Base-by-base conservation (phyloP, 2,113 vertebrate species). In the Hippocampus comes region DNA sequence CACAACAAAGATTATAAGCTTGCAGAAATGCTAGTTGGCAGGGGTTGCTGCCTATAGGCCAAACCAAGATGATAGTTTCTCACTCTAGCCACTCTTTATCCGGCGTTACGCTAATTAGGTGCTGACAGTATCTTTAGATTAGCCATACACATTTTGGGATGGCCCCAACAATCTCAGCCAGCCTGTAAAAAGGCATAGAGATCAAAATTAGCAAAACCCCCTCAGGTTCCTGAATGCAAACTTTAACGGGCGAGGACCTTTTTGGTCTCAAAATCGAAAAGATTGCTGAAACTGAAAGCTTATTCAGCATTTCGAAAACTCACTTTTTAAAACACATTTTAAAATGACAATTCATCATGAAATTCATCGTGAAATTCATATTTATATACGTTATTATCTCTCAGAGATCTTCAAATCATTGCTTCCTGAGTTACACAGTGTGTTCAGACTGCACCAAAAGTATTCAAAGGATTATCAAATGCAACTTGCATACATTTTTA, bases 391-490 rank as follows among this genome's bases (percentile, higher is more conserved):
- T 17, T 25, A 59, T 59, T 15, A 59, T 57, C 23, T 14, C 23
- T 57, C 4, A 27, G 23, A 56, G 7, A 18, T 51, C 18, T 51
- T 51, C 20, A 30, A 30, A 20, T 20, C 7, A 51, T 18, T 51
- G 49, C 6, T 18, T 18, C 18, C 20, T 20, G 49, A 51, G 18
- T 51, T 57, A 55, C 20, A 6, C 7, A n/a, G 18, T n/a, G 20
- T 56, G 53, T 21, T 25, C 12, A 27, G 1, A 27, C 23, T 17
- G 23, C 12, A 27, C 56, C 56, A 27, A 15, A 89, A 91, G 78
- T 75, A 46, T 46, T 46, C 1, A 46, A 46, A 70, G 84, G 90
- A 91, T 92, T 91, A 87, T 81, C 76, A 61, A 70, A 25, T 67
- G 75, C 56, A 38, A 78, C 82, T 59, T 80, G 12, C 56, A 74